These are phyloP conservation scores for Sylvilagus floridanus DNA, from an alignment of 2,797 vertebrate genomes.

Conservation along the genomic window DNA sequence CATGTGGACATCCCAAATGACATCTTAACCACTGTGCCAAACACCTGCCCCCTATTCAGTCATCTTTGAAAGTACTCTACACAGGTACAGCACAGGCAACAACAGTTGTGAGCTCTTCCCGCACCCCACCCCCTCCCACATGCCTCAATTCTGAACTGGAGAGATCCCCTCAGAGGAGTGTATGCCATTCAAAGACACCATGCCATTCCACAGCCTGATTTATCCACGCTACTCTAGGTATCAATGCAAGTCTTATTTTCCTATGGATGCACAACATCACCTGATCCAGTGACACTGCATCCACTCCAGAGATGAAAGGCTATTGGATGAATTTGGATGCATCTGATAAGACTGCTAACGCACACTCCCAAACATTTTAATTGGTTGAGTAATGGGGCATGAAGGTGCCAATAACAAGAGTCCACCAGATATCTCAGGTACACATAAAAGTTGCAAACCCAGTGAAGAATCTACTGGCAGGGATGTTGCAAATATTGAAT, in stretches of 20 bases:
- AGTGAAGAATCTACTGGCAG: neutral
- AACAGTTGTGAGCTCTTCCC: neutral
- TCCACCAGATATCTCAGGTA: slow-evolving; percentile 37
- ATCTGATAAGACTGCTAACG: slow-evolving; percentile 2
- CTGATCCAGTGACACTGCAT: slow-evolving; percentile 90
- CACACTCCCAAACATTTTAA: slow-evolving; percentile 46
- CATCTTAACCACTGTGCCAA: no score
- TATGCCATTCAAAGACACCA: slow-evolving; percentile 95
- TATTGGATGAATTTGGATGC: neutral
- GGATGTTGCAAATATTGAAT: neutral
- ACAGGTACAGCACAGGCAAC: neutral
- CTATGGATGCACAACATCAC: slow-evolving; percentile 92
- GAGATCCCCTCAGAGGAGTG: slow-evolving; percentile 74
- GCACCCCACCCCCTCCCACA: neutral
- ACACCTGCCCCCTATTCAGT: neutral
- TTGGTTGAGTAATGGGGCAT: neutral
- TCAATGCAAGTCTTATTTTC: slow-evolving; percentile 95
- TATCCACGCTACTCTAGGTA: slow-evolving; percentile 95
- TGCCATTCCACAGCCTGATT: slow-evolving; percentile 95
- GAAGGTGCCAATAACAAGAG: neutral
- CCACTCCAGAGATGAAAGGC: slow-evolving; percentile 13
- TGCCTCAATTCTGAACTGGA: neutral
- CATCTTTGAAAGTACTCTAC: slow-evolving; percentile 14
- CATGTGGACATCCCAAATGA: no score
- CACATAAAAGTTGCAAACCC: slow-evolving; percentile 47